Base-by-base conservation (phyloP, 2,888 invertebrate genomes). In the Thymelicus lineola region DNA sequence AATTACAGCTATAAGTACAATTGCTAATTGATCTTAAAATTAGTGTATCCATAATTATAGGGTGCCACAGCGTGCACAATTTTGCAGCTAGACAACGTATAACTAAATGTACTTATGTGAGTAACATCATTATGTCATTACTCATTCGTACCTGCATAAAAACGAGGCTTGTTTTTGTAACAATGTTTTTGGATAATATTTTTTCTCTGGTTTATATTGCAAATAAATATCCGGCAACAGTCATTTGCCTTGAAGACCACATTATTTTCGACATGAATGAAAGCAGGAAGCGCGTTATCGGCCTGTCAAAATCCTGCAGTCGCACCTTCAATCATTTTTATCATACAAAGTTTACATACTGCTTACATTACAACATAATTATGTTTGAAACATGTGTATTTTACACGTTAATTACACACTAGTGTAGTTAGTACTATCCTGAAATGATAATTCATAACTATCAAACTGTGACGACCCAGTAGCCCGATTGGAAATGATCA, bases 131-230 rank as follows among this genome's bases (percentile, higher is more conserved):
- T 28, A 28, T 28, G 28, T 28, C 28, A 28, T 28, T 28, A 28
- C 28, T 28, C n/a, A n/a, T n/a, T n/a, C n/a, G n/a, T 28, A 20
- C 3, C 20, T 20, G 5, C 28, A 28, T 28, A 28, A 0, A 28
- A 28, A 28, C 28, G 28, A 28, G 28, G 5, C 28, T 28, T 28
- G 28, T 3, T 28, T 28, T 28, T 28, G 28, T 28, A n/a, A n/a
- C n/a, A n/a, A n/a, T n/a, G n/a, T n/a, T 48, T 42, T 36, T n/a
- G 12, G 28, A 38, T 55, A 45, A 36, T 63, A 57, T 62, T 15
- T 6, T 3, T 17, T 38, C 5, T 42, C 12, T 42, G 42, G 42
- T 12, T 50, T 50, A 17, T 50, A 4, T 12, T 6, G 9, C 17
- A 53, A n/a, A 9, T 17, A 20, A 55, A 55, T 14, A 35, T 55